A percentile compares a stretch with the other conserved stretches of the same genome.
Conservation (phyloP, 2,113 vertebrate species). For the Podarcis cretensis region DNA sequence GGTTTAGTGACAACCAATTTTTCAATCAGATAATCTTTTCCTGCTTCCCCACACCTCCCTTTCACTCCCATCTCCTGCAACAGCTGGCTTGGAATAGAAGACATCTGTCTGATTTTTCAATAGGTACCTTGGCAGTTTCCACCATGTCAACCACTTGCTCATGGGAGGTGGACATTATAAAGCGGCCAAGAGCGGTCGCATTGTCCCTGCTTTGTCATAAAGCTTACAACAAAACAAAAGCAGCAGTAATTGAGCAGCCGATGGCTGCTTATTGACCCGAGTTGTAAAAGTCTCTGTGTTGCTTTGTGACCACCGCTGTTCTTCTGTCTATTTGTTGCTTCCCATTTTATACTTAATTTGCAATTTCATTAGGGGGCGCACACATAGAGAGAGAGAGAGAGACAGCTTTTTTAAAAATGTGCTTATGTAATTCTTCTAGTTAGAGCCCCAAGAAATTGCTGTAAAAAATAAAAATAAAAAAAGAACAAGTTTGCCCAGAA, state of each 20-base stretch:
- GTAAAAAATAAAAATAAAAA: neutral
- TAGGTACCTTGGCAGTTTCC: neutral
- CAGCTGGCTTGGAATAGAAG: slow-evolving; percentile 2
- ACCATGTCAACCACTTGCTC: neutral
- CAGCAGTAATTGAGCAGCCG: neutral
- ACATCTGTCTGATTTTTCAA: neutral
- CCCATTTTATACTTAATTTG: neutral
- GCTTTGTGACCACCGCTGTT: neutral
- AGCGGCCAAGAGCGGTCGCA: neutral
- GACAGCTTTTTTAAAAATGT: neutral
- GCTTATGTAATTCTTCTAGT: neutral
- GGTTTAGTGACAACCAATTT: slow-evolving; percentile 3
- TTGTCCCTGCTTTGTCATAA: neutral
- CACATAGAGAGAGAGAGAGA: neutral
- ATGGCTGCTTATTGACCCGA: neutral
- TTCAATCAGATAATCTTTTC: neutral
- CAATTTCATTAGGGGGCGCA: neutral
- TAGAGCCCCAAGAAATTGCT: neutral
- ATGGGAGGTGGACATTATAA: neutral
- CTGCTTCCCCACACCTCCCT: neutral
- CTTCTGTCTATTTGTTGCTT: neutral
- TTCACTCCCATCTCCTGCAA: neutral
- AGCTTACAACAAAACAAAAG: neutral
- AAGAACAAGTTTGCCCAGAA: neutral
- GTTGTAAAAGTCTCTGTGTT: neutral